Evolutionary conservation across 2,888 invertebrate genomes (phyloP).

Genomic region (Pandemis cinnamomeana): DNA sequence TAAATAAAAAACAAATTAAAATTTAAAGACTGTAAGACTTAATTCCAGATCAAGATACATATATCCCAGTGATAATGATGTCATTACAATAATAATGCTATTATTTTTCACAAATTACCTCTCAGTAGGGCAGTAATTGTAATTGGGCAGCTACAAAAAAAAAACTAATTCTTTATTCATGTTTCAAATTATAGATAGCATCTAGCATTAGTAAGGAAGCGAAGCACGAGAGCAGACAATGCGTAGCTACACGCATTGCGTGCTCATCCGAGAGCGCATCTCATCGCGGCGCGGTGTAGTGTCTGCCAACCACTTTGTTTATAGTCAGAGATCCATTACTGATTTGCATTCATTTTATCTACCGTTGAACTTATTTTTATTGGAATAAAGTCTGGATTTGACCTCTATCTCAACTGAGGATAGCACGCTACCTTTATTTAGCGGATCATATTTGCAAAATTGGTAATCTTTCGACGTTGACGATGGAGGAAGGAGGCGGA

Average conservation of each 20-base stretch:
- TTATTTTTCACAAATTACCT: neutral
- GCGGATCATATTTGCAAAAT: no score
- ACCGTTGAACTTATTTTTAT: neutral
- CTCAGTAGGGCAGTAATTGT: neutral
- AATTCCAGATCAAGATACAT: no score
- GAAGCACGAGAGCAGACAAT: constrained; percentile 63
- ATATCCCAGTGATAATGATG: no score
- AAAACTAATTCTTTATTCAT: neutral
- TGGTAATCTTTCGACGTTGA: no score
- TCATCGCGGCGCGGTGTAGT: constrained; percentile 1
- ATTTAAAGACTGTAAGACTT: no score
- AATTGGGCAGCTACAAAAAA: neutral
- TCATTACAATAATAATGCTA: neutral
- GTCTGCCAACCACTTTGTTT: constrained; percentile 2
- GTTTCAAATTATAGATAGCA: constrained; percentile 54
- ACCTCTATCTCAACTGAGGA: neutral
- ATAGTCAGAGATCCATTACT: constrained; percentile 13
- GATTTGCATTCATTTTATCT: neutral
- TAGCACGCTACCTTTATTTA: no score
- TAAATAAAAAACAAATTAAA: no score
- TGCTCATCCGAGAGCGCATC: constrained; percentile 59
- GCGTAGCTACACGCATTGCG: constrained; percentile 54
- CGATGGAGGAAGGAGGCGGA: no score
- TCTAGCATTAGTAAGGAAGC: constrained; percentile 65
- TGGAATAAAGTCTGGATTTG: neutral